Base-by-base conservation (phyloP, 2,113 vertebrate genomes). In the Dromiciops gliroides region DNA sequence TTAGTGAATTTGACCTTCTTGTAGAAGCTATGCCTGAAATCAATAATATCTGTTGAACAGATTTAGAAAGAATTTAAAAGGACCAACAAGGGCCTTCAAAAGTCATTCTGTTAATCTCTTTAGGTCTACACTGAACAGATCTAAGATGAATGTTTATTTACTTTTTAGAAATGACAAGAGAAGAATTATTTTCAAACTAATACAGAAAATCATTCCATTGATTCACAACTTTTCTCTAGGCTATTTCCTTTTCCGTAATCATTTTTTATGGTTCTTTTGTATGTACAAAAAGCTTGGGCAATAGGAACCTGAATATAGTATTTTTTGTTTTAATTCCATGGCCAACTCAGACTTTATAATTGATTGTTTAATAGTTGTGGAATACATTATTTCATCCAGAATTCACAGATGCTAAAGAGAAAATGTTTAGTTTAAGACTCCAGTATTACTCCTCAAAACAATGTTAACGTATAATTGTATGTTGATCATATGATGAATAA, bases 361-460 rank as follows among this genome's bases (percentile, higher is more conserved):
- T 89, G 75, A 75, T 93, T 88, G 53, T 10, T 90, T 89, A 94
- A 95, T 10, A 92, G 2, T 48, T 90, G 9, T 91, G 90, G 93
- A 83, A 8, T 23, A 44, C 93, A 95, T 92, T 83, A 4, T 75
- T 90, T 48, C 75, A 56, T 95, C 24, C 60, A 89, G 51, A 60
- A 92, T 44, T 47, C 28, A 93, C 8, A 83, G 3, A 91, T 8
- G 28, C 3, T 10, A 9, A 7, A 50, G 48, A 53, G 52, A 95
- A 95, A 96, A 60, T 94, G 19, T 44, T n/a, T 44, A 44, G 67
- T 22, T 22, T 83, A 83, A 3, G 7, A 44, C 67, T 83, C 37
- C 37, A 22, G 2, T 83, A 44, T 23, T 83, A 23, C 44, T 83
- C n/a, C 67, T 83, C 1, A 75, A 92, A 60, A 95, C 11, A 95